Evolutionary conservation across 2,888 invertebrate species (phyloP).

Genomic region (Hesperia comma): DNA sequence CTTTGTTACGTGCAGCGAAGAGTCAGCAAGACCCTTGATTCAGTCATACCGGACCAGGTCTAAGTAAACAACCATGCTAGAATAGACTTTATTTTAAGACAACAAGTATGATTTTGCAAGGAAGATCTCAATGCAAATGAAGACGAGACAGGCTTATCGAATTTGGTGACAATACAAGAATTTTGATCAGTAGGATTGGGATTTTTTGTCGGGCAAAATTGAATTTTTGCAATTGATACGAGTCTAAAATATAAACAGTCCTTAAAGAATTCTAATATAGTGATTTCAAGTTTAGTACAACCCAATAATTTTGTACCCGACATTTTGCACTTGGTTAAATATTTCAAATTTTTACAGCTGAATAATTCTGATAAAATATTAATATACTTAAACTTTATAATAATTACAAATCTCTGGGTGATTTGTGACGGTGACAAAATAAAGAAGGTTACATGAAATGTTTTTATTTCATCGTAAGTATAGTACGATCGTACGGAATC

Average conservation of each 20-base stretch:
- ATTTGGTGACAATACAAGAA: slow-evolving; percentile 53
- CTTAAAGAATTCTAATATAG: neutral
- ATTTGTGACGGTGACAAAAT: too few relatives aligned
- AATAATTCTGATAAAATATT: too few relatives aligned
- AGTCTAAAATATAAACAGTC: slow-evolving; percentile 9
- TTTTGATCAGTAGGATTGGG: slow-evolving; percentile 49
- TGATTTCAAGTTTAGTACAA: neutral
- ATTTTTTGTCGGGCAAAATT: slow-evolving; percentile 45
- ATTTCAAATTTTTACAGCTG: too few relatives aligned
- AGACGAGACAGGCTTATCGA: slow-evolving; percentile 35
- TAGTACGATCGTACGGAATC: too few relatives aligned
- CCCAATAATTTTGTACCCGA: too few relatives aligned
- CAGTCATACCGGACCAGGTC: slow-evolving; percentile 32
- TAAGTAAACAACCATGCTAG: slow-evolving; percentile 7
- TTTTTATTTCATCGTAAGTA: too few relatives aligned
- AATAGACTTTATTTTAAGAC: slow-evolving; percentile 41
- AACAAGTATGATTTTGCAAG: slow-evolving; percentile 11
- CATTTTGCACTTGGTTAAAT: too few relatives aligned
- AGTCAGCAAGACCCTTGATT: slow-evolving; percentile 58
- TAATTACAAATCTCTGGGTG: too few relatives aligned
- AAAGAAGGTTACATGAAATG: too few relatives aligned
- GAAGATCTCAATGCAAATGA: slow-evolving; percentile 34
- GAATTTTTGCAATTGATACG: slow-evolving; percentile 9
- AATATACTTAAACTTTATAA: too few relatives aligned
- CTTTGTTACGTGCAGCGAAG: slow-evolving; percentile 54